Base-by-base conservation (phyloP, 2,888 invertebrate species). In the Ectropis crepuscularia region DNA sequence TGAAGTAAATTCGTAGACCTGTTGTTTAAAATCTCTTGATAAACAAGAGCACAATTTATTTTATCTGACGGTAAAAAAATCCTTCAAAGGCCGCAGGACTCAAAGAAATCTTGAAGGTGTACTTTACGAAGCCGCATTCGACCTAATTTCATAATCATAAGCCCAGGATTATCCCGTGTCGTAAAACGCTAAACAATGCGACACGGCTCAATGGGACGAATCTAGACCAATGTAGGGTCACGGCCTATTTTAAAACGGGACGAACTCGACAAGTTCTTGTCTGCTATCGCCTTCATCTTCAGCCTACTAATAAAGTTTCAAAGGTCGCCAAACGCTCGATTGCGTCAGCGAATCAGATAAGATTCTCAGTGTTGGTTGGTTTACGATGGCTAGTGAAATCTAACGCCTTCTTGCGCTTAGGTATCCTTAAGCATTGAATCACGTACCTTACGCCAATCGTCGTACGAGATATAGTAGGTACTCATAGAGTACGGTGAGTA, bases 201-300 rank as follows among this genome's bases (percentile, higher is more conserved):
- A 68, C 47, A 39, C 55, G 72, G 65, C 63, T 50, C 61, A 58
- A 53, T 65, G 58, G 53, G 73, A 75, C 63, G 71, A 76, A 80
- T 76, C 77, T 82, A 81, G 84, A 80, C 75, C 80, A 82, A 80
- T 78, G 78, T 81, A 77, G 80, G 82, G 83, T 83, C 84, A 75
- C 70, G 83, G 70, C 79, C 83, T 73, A 78, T 78, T 80, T 85
- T 70, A 70, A 74, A 76, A 78, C 74, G 63, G 72, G 66, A 69
- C 75, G 58, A 65, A 62, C 69, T 75, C 58, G 69, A 67, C 62
- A 61, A 61, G 60, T 46, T 74, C 68, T 71, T 70, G 60, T 62
- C 62, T 66, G 65, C 67, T 63, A 62, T 69, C 53, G 65, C 50
- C 61, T 65, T 41, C 11, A 70, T 64, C 45, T 55, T 38, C 47